Evolutionary conservation across 1,140 invertebrate genomes (phyloP).

Genomic region (Halictus rubicundus): DNA sequence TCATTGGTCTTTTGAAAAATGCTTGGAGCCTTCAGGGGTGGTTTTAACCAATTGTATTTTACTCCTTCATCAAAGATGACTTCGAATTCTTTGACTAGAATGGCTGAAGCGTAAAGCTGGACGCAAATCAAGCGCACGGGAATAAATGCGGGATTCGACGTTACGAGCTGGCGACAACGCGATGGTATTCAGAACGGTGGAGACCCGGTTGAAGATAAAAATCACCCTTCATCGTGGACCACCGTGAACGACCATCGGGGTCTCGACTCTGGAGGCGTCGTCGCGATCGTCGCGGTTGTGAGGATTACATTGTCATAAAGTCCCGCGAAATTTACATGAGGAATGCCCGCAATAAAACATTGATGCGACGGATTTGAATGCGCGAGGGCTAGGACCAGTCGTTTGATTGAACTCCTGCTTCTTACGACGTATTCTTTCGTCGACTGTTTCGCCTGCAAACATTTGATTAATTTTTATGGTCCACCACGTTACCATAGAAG

Average conservation of each 20-base stretch:
- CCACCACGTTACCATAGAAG: too few species aligned
- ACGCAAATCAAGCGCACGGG: conserved; percentile 10
- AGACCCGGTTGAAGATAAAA: conserved; percentile 60
- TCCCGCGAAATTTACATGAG: conserved; percentile 75
- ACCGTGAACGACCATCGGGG: conserved; percentile 47
- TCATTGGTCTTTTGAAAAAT: too few species aligned
- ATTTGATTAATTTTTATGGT: neutral
- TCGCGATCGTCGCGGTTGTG: conserved; percentile 61
- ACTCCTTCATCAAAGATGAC: neutral
- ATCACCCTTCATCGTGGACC: conserved; percentile 61
- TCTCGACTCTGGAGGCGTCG: conserved; percentile 52
- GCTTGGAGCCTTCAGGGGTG: too few species aligned
- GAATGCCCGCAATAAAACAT: conserved; percentile 65
- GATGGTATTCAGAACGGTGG: conserved; percentile 12
- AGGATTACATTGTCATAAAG: conserved; percentile 79
- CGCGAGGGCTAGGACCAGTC: conserved; percentile 24
- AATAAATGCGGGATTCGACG: conserved; percentile 36
- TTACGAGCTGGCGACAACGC: conserved; percentile 35
- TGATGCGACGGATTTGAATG: conserved; percentile 65
- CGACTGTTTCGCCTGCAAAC: neutral
- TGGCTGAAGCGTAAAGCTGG: neutral
- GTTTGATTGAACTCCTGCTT: conserved; percentile 35
- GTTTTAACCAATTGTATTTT: neutral
- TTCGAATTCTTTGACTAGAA: neutral
- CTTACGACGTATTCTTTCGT: neutral